A percentile compares a stretch with the other conserved stretches of the same genome.
These are phyloP conservation scores for Cyclina sinensis DNA, from an alignment of 1,140 invertebrate species.

Conservation along the genomic window DNA sequence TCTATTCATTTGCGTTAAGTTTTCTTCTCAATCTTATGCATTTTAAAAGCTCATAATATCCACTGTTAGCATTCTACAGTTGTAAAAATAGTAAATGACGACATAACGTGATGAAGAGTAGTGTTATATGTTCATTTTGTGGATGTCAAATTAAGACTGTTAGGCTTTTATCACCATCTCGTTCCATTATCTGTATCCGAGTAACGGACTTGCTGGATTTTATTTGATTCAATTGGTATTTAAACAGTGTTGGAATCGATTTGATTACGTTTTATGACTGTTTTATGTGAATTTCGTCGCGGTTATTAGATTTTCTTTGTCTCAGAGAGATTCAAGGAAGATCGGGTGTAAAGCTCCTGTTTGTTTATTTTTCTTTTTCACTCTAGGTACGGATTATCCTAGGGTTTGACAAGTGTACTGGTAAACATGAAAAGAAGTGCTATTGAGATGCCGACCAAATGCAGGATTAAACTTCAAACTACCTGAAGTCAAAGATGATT, in stretches of 20 bases:
- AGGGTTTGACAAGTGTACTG: too few species aligned
- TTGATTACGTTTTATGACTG: constrained; percentile 12
- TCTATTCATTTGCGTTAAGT: background rate
- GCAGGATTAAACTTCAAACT: too few species aligned
- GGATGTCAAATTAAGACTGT: background rate
- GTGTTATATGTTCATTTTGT: background rate
- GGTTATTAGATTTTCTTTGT: background rate
- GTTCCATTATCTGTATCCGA: constrained; percentile 10
- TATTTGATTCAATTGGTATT: constrained; percentile 20
- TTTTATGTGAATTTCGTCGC: constrained; percentile 17
- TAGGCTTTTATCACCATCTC: background rate
- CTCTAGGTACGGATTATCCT: too few species aligned
- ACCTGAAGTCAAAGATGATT: too few species aligned
- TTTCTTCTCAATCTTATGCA: background rate
- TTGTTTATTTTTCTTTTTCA: background rate
- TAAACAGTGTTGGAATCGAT: constrained; percentile 14
- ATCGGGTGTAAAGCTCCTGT: too few species aligned
- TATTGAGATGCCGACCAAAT: too few species aligned
- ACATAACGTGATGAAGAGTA: background rate
- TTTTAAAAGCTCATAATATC: constrained; percentile 24
- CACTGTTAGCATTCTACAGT: background rate
- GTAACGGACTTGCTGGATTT: background rate
- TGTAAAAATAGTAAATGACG: background rate
- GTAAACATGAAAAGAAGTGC: too few species aligned
- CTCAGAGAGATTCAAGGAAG: background rate